Percentiles rank a stretch among this genome's conserved stretches.
Conservation (phyloP, 2,797 vertebrate species). For the Pipistrellus nathusii region DNA sequence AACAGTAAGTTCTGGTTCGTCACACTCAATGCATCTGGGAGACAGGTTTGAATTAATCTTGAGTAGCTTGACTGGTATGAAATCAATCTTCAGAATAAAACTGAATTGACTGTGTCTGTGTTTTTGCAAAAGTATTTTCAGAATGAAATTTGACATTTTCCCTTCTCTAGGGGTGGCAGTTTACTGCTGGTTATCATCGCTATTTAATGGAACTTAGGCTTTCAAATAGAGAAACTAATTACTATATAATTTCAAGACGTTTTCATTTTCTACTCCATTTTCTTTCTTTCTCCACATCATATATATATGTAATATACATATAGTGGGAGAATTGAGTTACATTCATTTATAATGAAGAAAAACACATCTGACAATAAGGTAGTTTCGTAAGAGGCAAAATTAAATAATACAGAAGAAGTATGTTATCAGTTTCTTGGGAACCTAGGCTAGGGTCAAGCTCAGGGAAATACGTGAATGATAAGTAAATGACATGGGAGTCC, state of each 20-base stretch:
- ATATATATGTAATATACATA: too few relatives aligned
- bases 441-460: neutral
- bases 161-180: constrained; percentile 1
- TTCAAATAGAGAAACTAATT: constrained; percentile 67
- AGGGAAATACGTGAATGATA: neutral
- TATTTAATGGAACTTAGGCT: constrained; percentile 66
- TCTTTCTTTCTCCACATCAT: neutral
- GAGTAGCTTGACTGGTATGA: constrained; percentile 57
- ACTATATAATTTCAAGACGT: constrained; percentile 47
- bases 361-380: neutral
- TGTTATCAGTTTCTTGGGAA: neutral
- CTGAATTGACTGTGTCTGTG: constrained; percentile 57
- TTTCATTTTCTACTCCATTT: constrained; percentile 52
- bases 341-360: constrained; percentile 6
- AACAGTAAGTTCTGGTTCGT: constrained; percentile 63
- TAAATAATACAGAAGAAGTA: constrained; percentile 3
- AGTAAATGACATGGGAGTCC: neutral
- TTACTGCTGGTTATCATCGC: constrained; percentile 60
- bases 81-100: constrained; percentile 75
- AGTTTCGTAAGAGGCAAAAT: neutral
- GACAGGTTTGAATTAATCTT: constrained; percentile 73
- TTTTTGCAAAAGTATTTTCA: constrained; percentile 60
- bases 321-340: neutral
- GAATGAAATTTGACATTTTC: constrained; percentile 63
- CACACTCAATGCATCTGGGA: constrained; percentile 54